Percentiles rank a stretch among this genome's conserved stretches.
These are phyloP conservation scores for Pseudomyrmex gracilis DNA, from an alignment of 1,140 invertebrate genomes.

Conservation along the genomic window DNA sequence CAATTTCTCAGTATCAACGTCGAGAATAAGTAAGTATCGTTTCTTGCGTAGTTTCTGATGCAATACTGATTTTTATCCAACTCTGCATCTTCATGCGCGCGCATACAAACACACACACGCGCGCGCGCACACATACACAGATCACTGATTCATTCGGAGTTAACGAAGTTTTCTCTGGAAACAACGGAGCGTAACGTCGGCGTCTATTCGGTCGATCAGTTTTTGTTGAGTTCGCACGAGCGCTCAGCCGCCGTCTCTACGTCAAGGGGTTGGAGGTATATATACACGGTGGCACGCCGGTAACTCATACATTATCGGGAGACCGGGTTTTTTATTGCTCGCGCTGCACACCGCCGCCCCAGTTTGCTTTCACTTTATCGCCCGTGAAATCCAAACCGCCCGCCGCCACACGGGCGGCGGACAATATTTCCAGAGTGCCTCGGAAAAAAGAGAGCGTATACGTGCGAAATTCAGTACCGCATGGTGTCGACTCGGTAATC, in stretches of 20 bases:
- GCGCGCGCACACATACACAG: neutral
- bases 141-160: constrained; percentile 23
- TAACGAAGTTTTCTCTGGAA: constrained; percentile 51
- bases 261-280: constrained; percentile 25
- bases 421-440: constrained; percentile 53
- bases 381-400: constrained; percentile 48
- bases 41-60: constrained; percentile 5
- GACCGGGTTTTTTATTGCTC: constrained; percentile 42
- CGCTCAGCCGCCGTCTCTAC: constrained; percentile 1
- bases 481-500: constrained; percentile 36
- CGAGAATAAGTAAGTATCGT: neutral
- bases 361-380: constrained; percentile 61
- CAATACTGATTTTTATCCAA: constrained; percentile 33
- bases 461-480: constrained; percentile 40
- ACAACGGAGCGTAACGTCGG: constrained; percentile 38
- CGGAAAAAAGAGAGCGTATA: constrained; percentile 19
- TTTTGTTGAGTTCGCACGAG: constrained; percentile 28
- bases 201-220: constrained; percentile 54
- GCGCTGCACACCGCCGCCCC: neutral
- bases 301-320: constrained; percentile 46
- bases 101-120: neutral
- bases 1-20: neutral
- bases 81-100: too few relatives aligned
- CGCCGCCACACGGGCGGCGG: neutral
- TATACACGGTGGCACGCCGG: constrained; percentile 40